Evolutionary conservation across 2,797 vertebrate species (phyloP).

Genomic region (Haliaeetus albicilla): DNA sequence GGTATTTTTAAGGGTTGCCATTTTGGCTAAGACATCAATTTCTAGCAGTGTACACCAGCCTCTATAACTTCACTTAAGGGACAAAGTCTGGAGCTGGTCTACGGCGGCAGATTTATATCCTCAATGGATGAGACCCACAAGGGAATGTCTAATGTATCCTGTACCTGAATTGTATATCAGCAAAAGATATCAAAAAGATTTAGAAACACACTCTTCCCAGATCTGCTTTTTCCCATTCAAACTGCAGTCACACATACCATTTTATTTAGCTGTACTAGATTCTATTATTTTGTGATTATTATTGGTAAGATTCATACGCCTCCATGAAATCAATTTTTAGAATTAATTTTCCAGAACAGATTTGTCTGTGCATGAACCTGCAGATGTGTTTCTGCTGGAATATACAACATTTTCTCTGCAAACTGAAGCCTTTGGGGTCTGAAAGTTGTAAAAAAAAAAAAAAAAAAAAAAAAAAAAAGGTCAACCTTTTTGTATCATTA

Average conservation of each 20-base stretch:
- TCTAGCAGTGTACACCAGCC: neutral
- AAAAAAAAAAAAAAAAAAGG: neutral
- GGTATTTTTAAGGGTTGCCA: neutral
- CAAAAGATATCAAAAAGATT: neutral
- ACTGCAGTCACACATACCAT: neutral
- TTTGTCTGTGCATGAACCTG: neutral
- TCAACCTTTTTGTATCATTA: neutral
- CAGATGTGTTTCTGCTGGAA: neutral
- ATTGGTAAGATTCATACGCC: neutral
- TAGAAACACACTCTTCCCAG: neutral
- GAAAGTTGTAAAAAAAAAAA: neutral
- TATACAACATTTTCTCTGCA: neutral
- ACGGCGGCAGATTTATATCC: neutral
- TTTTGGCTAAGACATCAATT: neutral
- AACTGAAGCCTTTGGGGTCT: neutral
- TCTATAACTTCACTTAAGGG: neutral
- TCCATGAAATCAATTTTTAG: neutral
- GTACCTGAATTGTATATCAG: neutral
- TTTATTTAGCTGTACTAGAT: neutral
- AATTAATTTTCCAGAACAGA: neutral
- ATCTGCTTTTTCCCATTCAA: neutral
- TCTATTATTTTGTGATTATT: neutral
- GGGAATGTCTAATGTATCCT: neutral
- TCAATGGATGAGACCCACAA: neutral
- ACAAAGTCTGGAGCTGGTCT: neutral